Conservation (phyloP, 2,797 vertebrate genomes). For the Myotis myotis region DNA sequence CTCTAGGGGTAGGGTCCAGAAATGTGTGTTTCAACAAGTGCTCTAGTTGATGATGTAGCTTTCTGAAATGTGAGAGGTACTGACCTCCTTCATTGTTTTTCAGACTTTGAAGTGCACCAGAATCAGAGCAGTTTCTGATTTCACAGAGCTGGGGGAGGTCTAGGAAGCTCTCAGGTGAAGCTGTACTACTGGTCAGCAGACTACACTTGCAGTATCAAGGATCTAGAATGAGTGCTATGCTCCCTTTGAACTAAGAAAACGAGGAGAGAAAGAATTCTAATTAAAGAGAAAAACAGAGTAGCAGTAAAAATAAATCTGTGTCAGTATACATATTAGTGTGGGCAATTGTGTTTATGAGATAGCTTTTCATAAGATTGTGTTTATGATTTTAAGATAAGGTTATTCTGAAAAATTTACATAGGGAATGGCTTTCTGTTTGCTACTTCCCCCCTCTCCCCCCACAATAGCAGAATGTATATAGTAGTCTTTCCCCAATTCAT, state of each 20-base stretch:
- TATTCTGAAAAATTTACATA: slow-evolving; percentile 18
- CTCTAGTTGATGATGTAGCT: neutral
- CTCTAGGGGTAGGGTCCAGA: neutral
- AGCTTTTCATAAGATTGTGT: neutral
- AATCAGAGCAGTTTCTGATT: neutral
- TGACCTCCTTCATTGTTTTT: neutral
- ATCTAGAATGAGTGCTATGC: neutral
- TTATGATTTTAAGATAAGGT: neutral
- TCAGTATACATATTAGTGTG: neutral
- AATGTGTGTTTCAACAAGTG: neutral
- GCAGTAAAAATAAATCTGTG: neutral
- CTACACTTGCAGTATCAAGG: neutral
- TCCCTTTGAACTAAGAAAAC: neutral
- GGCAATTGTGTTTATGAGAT: neutral
- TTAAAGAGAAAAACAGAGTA: neutral
- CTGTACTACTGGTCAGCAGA: neutral
- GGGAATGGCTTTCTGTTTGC: neutral
- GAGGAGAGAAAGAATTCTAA: neutral
- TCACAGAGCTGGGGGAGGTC: neutral
- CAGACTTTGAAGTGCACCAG: neutral
- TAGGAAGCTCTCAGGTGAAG: neutral
- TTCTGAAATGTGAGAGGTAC: neutral
- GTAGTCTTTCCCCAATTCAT: neutral
- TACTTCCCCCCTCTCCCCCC: fast-evolving
- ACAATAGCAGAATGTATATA: neutral